These are phyloP conservation scores for Ophiodon elongatus DNA, from an alignment of 2,113 vertebrate species.

Conservation along the genomic window DNA sequence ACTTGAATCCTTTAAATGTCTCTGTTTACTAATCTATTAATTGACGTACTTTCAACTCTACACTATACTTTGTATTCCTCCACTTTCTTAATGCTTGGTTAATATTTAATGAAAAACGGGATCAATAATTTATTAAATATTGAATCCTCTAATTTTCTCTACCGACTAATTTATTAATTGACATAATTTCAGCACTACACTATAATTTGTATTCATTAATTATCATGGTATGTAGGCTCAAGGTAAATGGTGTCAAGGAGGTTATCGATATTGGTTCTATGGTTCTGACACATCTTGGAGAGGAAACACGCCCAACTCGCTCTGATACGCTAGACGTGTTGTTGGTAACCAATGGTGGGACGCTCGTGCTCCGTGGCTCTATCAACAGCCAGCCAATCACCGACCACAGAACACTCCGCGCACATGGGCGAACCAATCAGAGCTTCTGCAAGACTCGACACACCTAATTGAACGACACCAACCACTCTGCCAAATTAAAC, in stretches of 20 bases:
- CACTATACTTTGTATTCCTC: no score
- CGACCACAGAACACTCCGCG: neutral
- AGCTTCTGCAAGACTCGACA: conserved; percentile 5
- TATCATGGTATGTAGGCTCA: conserved; percentile 3
- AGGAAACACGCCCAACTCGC: neutral
- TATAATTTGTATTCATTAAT: neutral
- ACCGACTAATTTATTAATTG: neutral
- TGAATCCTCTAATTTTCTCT: neutral
- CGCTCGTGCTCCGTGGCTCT: conserved; percentile 49
- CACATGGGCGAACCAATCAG: conserved; percentile 64
- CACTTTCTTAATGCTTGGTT: no score
- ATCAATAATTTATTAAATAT: neutral
- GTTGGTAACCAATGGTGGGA: conserved; percentile 64
- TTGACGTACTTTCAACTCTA: no score
- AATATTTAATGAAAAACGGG: neutral
- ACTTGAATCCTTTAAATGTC: no score
- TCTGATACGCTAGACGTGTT: neutral
- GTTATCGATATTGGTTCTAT: neutral
- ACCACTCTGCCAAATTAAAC: conserved; percentile 50
- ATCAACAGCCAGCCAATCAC: conserved; percentile 78
- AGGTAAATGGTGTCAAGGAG: conserved; percentile 2
- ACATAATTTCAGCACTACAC: neutral
- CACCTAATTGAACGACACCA: conserved; percentile 10
- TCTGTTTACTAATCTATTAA: no score
- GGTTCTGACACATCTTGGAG: neutral